Base-by-base conservation (phyloP, 2,888 invertebrate species). In the Neoaliturus tenellus region DNA sequence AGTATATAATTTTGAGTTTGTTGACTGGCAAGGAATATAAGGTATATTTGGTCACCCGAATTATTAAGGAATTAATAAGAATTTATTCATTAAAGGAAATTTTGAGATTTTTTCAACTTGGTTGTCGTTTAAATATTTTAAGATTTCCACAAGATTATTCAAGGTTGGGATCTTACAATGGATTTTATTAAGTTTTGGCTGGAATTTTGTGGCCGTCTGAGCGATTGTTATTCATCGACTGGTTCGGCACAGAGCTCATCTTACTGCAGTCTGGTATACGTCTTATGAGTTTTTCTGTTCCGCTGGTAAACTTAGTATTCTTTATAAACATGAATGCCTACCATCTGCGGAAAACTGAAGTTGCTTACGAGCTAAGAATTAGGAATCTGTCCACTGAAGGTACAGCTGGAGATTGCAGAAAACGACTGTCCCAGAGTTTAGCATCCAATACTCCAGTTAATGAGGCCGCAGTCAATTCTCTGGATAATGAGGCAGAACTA, bases 241-340 rank as follows among this genome's bases (percentile, higher is more conserved):
- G n/a, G n/a, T n/a, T n/a, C n/a, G n/a, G n/a, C 10, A 44, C 14
- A 44, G 10, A 12, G 44, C 10, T 12, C 14, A 12, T 44, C 14
- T 12, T 44, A 10, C 14, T 44, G 44, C 10, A 12, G 10, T 44
- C 14, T 10, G 44, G 10, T 44, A 10, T 12, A 14, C 44, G 10
- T 44, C 10, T 44, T 44, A 23, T 20, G 55, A 20, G 55, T 55
- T 55, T 55, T 55, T 6, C 10, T 20, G 10, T 55, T 6, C n/a
- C 55, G 6, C 23, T 55, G n/a, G 5, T 6, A 10, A 67, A 67
- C 28, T 25, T 23, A 31, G 28, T 67, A 28, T 28, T 17, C 6
- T 67, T 6, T 8, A 28, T 67, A 4, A 67, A 67, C 31, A 67
- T 67, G 67, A 67, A 28, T 67, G 67, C 67, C 28, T 67, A 67